Base-by-base conservation (phyloP, 2,888 invertebrate species). In the Lycia hirtaria region DNA sequence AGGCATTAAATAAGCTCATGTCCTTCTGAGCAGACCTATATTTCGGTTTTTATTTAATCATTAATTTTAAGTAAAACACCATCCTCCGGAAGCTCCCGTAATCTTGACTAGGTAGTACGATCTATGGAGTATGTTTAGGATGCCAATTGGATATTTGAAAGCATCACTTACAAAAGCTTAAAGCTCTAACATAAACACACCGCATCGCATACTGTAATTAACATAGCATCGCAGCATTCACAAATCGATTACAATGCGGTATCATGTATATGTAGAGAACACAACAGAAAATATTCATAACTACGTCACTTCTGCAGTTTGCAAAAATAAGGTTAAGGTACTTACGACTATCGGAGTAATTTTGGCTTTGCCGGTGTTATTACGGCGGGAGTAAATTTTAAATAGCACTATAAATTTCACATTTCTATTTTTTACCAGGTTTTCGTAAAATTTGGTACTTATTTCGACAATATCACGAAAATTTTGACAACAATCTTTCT, bases 181-280 rank as follows among this genome's bases (percentile, higher is more conserved):
- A 65, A 68, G 69, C 69, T 35, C n/a, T 35, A 51, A 52, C 14
- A 73, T 53, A 69, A 65, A 62, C 57, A 75, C 67, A 72, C 79
- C 67, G 78, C 74, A 79, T 72, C n/a, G n/a, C n/a, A n/a, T n/a
- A 71, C 72, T 67, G 55, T 55, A 65, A 53, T n/a, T n/a, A n/a
- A n/a, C n/a, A n/a, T 59, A 50, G 62, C 66, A 60, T 44, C 56
- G 56, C 53, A 62, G 50, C 76, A 81, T 81, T 70, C 69, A 77
- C 65, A 81, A 85, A 88, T 88, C 87, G 77, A 89, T 86, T 85
- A 66, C 80, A 65, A 81, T 87, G 85, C 86, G 83, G 86, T 78
- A 86, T 72, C 78, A 70, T 65, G 60, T 35, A 19, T 24, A 43
- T 17, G n/a, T n/a, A n/a, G n/a, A n/a, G n/a, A n/a, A n/a, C 52